A percentile compares a stretch with the other conserved stretches of the same genome.
Evolutionary conservation across 2,113 vertebrate species (phyloP).

Genomic region (Eulemur macaco): DNA sequence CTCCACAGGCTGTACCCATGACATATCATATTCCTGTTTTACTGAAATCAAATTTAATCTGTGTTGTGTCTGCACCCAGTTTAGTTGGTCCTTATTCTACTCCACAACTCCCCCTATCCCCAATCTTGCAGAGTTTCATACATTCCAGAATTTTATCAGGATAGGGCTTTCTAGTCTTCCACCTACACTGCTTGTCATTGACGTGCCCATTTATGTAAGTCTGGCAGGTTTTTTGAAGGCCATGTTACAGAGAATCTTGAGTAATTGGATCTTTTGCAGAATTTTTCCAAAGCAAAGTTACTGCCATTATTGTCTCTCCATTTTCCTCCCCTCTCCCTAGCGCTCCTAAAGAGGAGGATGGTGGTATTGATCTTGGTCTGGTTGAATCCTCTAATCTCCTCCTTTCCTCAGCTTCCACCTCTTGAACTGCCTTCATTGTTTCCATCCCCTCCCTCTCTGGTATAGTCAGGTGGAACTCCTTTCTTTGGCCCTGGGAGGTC

Average conservation of each 20-base stretch:
- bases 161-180: background rate
- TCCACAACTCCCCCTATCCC: background rate
- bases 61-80: background rate
- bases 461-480: background rate
- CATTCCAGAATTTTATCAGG: background rate
- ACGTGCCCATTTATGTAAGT: background rate
- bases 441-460: background rate
- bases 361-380: background rate
- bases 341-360: background rate
- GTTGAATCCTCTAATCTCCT: background rate
- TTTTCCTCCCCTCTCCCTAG: background rate
- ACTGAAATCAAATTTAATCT: conserved; percentile 26
- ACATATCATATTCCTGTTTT: background rate
- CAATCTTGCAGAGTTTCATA: background rate
- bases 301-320: background rate
- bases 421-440: background rate
- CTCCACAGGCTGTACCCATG: background rate
- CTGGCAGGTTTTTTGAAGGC: conserved; percentile 10
- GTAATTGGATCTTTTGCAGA: conserved; percentile 7
- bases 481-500: background rate
- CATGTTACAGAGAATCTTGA: conserved; percentile 1
- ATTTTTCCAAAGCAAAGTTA: conserved; percentile 38
- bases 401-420: background rate
- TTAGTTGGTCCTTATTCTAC: background rate
- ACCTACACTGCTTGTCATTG: background rate